Evolutionary conservation across 1,140 invertebrate species (phyloP).

Genomic region (Drosophila mauritiana): DNA sequence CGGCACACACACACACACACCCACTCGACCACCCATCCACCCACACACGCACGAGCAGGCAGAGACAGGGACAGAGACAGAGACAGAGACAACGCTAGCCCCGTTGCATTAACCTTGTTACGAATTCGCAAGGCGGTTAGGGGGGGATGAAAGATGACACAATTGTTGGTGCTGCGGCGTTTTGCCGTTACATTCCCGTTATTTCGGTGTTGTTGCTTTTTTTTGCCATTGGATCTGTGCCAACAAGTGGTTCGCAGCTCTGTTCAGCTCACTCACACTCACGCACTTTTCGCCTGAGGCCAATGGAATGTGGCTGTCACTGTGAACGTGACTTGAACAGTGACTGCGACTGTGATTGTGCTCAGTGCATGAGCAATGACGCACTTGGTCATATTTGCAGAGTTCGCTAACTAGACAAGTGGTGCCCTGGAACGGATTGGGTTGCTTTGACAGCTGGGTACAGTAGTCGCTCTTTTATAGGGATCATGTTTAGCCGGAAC

Average conservation of each 20-base stretch:
- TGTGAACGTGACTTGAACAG: not conserved
- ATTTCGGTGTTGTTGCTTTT: slow-evolving; percentile 9
- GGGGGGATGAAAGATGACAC: slow-evolving; percentile 31
- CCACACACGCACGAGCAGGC: not conserved
- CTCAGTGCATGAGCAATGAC: slow-evolving; percentile 23
- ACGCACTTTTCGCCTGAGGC: slow-evolving; percentile 52
- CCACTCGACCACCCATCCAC: no score
- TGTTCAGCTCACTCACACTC: slow-evolving; percentile 29
- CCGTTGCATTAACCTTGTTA: slow-evolving; percentile 37
- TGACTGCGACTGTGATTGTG: not conserved
- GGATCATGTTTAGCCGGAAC: no score
- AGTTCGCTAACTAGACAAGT: not conserved
- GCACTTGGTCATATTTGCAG: slow-evolving; percentile 15
- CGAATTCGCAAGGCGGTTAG: slow-evolving; percentile 18
- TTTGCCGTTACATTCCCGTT: slow-evolving; percentile 19
- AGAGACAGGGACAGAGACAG: slow-evolving; percentile 2
- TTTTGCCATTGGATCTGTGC: slow-evolving; percentile 61
- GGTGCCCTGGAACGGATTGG: not conserved
- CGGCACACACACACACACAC: slow-evolving; percentile 10
- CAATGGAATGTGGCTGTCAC: not conserved
- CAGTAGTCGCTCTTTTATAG: not conserved
- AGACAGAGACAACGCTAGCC: slow-evolving; percentile 10
- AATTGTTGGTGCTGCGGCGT: slow-evolving; percentile 37
- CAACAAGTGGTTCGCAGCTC: slow-evolving; percentile 72
- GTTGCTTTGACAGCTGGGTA: not conserved